These are phyloP conservation scores for Danio rerio DNA, from an alignment of 2,113 vertebrate genomes.

Conservation along the genomic window DNA sequence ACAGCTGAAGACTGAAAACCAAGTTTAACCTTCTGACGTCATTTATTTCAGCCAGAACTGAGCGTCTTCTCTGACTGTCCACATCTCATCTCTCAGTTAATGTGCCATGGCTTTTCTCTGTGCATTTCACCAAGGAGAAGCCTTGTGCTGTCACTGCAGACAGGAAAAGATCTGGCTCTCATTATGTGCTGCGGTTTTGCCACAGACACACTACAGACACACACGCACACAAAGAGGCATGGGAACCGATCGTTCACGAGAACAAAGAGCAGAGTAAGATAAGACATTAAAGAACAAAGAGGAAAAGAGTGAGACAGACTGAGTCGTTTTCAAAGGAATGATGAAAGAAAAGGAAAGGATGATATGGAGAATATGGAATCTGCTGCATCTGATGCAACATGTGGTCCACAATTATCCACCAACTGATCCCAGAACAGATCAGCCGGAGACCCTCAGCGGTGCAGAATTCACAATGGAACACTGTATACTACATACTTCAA, in stretches of 20 bases:
- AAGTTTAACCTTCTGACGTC: background rate
- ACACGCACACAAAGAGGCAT: slow-evolving; percentile 34
- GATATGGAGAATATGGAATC: background rate
- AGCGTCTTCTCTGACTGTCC: background rate
- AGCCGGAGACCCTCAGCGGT: background rate
- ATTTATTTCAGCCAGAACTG: background rate
- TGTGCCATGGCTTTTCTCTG: background rate
- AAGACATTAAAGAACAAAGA: slow-evolving; percentile 43
- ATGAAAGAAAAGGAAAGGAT: slow-evolving; percentile 24
- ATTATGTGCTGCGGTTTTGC: slow-evolving; percentile 25
- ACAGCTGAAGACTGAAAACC: background rate
- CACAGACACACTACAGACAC: slow-evolving; percentile 16
- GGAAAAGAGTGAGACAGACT: slow-evolving; percentile 21
- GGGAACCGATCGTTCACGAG: slow-evolving; percentile 32
- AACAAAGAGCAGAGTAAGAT: slow-evolving; percentile 40
- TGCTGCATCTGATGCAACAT: background rate
- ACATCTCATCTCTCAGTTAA: background rate
- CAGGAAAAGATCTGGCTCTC: slow-evolving; percentile 48
- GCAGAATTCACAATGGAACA: background rate
- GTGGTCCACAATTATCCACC: slow-evolving; percentile 5
- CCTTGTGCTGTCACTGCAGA: background rate
- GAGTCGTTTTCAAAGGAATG: slow-evolving; percentile 1
- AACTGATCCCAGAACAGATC: background rate
- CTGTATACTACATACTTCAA: background rate
- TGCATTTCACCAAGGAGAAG: background rate